Percentiles rank a stretch among this genome's conserved stretches.
Evolutionary conservation across 2,888 invertebrate species (phyloP).

Genomic region (Melinaea menophilus): DNA sequence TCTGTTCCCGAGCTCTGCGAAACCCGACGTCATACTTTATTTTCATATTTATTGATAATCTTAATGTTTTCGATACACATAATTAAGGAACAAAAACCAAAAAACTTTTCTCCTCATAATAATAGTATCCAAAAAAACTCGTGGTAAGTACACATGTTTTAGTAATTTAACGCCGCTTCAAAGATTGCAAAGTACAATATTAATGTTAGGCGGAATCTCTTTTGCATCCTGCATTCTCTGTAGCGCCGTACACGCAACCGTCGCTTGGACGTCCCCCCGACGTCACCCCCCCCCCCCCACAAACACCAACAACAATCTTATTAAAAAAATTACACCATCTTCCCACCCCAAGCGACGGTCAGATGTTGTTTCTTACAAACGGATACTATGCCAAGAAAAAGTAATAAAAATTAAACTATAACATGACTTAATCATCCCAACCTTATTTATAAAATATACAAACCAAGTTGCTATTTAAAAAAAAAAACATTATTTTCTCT

Average conservation of each 20-base stretch:
- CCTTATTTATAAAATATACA: conserved; percentile 72
- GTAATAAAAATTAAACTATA: conserved; percentile 72
- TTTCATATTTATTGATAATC: conserved; percentile 72
- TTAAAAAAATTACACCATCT: conserved; percentile 35
- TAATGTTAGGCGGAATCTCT: conserved; percentile 76
- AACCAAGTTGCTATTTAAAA: conserved; percentile 59
- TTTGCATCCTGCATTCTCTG: conserved; percentile 69
- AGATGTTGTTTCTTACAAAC: conserved; percentile 58
- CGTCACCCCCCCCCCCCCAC: conserved; percentile 15
- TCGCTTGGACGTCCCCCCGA: conserved; percentile 33
- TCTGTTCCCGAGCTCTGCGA: conserved; percentile 57
- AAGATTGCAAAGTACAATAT: conserved; percentile 70
- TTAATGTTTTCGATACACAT: conserved; percentile 71
- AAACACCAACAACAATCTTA: conserved; percentile 32
- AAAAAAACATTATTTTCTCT: conserved; percentile 46
- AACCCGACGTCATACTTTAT: conserved; percentile 62
- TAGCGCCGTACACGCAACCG: conserved; percentile 54
- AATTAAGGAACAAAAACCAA: conserved; percentile 78
- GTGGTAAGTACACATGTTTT: conserved; percentile 67
- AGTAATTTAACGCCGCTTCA: conserved; percentile 65
- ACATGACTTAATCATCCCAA: conserved; percentile 73
- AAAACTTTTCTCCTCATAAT: conserved; percentile 65
- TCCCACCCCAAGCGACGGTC: conserved; percentile 44
- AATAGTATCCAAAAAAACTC: conserved; percentile 66
- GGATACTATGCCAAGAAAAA: conserved; percentile 72